phyloP scores from a whole-genome alignment of 2,113 vertebrate species.

The Hiodon tergisus region DNA sequence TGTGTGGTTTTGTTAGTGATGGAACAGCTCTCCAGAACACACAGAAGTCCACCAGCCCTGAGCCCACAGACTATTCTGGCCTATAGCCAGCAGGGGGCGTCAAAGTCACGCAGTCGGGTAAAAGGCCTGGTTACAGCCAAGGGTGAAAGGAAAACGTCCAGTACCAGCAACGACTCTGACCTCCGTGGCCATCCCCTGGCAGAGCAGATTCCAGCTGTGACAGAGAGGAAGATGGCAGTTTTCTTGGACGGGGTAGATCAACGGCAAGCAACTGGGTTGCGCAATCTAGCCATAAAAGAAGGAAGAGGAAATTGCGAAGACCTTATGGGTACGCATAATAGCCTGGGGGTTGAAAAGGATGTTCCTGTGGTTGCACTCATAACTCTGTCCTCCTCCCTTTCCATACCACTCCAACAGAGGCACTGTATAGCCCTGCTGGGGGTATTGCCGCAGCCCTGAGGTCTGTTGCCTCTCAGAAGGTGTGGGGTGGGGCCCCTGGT shows the following conservation, averaged over 20 bases:
- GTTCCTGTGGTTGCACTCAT: neutral
- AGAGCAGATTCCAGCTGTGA: neutral
- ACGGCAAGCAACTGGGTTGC: neutral
- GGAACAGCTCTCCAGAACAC: neutral
- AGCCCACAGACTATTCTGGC: neutral
- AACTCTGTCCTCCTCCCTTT: neutral
- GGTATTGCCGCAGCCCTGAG: slow-evolving; percentile 45
- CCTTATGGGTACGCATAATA: slow-evolving; percentile 1
- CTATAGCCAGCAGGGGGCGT: neutral
- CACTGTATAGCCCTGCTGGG: slow-evolving; percentile 26
- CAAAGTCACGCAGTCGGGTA: neutral
- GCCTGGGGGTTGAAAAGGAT: neutral
- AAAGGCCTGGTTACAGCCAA: neutral
- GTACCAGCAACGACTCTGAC: neutral
- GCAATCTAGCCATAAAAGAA: neutral
- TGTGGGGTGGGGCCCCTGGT: slow-evolving; percentile 26
- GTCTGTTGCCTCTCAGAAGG: slow-evolving; percentile 29
- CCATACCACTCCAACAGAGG: neutral
- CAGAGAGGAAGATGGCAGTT: neutral
- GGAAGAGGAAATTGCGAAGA: neutral
- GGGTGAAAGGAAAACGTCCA: too few relatives aligned
- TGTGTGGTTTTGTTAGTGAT: neutral
- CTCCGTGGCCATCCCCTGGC: neutral
- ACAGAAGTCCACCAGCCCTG: neutral
- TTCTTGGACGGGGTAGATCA: neutral